Percentiles rank a stretch among this genome's conserved stretches.
phyloP scores from a whole-genome alignment of 1,140 invertebrate genomes.

The Lucilia sericata region DNA sequence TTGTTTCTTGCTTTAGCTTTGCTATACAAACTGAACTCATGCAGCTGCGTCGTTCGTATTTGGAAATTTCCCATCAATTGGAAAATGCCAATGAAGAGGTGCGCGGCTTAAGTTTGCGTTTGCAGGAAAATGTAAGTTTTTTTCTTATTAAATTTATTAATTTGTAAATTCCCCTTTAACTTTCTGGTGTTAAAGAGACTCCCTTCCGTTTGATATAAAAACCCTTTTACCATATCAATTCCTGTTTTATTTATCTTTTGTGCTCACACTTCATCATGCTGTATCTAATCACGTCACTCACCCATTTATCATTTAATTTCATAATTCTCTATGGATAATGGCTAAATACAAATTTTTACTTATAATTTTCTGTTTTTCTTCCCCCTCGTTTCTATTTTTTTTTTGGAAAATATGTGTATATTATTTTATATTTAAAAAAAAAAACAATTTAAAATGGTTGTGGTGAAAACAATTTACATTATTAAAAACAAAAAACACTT shows the following conservation, averaged over 20 bases:
- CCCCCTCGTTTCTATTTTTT: too few relatives aligned
- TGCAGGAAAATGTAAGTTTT: conserved; percentile 77
- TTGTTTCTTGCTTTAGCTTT: conserved; percentile 53
- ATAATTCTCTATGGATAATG: conserved; percentile 42
- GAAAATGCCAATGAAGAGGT: conserved; percentile 88
- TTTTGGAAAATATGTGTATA: conserved; percentile 9
- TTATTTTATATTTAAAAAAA: conserved; percentile 36
- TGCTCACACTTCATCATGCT: conserved; percentile 38
- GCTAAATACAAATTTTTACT: too few relatives aligned
- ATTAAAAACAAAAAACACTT: conserved; percentile 25
- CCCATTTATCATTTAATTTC: conserved; percentile 2
- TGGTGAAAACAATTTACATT: conserved; percentile 30
- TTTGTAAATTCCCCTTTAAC: not conserved
- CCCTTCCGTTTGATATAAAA: not conserved
- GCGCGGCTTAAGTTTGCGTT: conserved; percentile 75
- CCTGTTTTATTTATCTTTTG: not conserved
- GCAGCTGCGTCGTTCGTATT: conserved; percentile 79
- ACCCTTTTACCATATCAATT: not conserved
- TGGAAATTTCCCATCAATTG: conserved; percentile 85
- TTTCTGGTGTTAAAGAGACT: not conserved
- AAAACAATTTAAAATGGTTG: conserved; percentile 28
- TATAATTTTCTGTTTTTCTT: conserved; percentile 42
- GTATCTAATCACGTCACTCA: conserved; percentile 47
- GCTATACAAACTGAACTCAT: conserved; percentile 77
- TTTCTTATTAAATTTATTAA: not conserved